Evolutionary conservation across 2,888 invertebrate species (phyloP).

Genomic region (Eudasyphora cyanicolor): DNA sequence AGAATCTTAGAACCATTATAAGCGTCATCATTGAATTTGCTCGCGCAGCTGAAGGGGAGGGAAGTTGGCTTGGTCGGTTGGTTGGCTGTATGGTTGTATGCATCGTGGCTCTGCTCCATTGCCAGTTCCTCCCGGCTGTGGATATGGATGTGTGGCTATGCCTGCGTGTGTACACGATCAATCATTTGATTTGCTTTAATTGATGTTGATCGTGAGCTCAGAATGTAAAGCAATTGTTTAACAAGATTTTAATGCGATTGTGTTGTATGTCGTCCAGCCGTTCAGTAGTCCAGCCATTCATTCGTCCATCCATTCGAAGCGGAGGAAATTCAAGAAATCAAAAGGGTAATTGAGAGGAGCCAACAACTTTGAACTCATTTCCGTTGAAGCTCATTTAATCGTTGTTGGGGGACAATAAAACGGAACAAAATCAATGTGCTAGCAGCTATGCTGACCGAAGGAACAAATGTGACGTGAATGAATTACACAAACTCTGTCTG

Average conservation of each 20-base stretch:
- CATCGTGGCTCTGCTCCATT: not conserved
- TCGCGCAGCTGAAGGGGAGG: not conserved
- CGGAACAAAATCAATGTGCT: slow-evolving; percentile 9
- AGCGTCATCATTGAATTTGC: not conserved
- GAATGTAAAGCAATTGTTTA: slow-evolving; percentile 31
- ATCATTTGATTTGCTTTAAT: slow-evolving; percentile 64
- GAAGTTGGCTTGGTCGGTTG: too few species aligned
- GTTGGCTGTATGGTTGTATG: slow-evolving; percentile 10
- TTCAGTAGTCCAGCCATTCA: not conserved
- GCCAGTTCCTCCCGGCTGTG: not conserved
- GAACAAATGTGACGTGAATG: too few species aligned
- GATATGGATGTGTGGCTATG: not conserved
- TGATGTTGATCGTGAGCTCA: slow-evolving; percentile 49
- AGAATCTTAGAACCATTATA: slow-evolving; percentile 55
- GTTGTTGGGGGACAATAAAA: not conserved
- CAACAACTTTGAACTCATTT: slow-evolving; percentile 34
- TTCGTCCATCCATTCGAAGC: not conserved
- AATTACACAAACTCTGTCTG: too few species aligned
- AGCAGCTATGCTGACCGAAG: too few species aligned
- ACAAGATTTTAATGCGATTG: slow-evolving; percentile 38
- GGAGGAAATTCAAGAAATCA: slow-evolving; percentile 13
- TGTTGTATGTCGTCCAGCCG: not conserved
- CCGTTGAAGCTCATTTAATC: not conserved
- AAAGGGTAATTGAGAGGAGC: slow-evolving; percentile 35
- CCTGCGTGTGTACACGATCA: slow-evolving; percentile 55